Evolutionary conservation across 2,113 vertebrate species (phyloP).

Genomic region (Megalops atlanticus): DNA sequence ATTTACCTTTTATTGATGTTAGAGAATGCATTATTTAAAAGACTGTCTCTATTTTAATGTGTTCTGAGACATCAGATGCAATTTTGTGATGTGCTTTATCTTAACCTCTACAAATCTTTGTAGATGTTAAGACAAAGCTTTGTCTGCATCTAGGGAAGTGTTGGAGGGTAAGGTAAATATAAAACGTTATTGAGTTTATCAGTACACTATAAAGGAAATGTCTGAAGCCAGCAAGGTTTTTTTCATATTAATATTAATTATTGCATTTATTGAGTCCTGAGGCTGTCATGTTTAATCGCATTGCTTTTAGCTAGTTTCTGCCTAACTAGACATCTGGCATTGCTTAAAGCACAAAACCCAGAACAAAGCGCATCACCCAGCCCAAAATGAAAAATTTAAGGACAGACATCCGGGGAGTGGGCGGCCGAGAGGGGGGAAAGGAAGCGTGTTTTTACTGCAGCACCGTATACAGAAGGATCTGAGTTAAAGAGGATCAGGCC

Average conservation of each 20-base stretch:
- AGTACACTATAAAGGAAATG: slow-evolving; percentile 31
- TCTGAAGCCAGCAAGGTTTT: slow-evolving; percentile 21
- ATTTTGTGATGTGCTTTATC: neutral
- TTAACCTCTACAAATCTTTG: slow-evolving; percentile 4
- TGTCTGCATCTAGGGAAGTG: neutral
- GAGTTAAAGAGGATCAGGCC: neutral
- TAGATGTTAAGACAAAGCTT: too few relatives aligned
- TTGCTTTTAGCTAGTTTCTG: slow-evolving; percentile 19
- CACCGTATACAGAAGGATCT: neutral
- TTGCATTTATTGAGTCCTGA: slow-evolving; percentile 35
- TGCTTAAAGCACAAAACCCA: slow-evolving; percentile 25
- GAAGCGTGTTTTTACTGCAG: neutral
- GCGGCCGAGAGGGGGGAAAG: neutral
- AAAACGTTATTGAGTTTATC: slow-evolving; percentile 30
- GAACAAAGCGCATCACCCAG: slow-evolving; percentile 21
- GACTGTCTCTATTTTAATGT: neutral
- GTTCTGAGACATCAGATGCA: neutral
- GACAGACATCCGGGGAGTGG: slow-evolving; percentile 7
- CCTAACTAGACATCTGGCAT: slow-evolving; percentile 36
- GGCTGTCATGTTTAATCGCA: slow-evolving; percentile 44
- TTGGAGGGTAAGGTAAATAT: neutral
- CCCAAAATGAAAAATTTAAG: slow-evolving; percentile 11
- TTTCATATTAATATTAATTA: slow-evolving; percentile 50
- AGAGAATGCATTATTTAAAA: too few relatives aligned
- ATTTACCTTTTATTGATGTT: too few relatives aligned